Evolutionary conservation across 35 echinoderm and acorn worm genomes (phyloP), one percentile per base, ranked within the genome.

Genomic region (Eucidaris tribuloides): DNA sequence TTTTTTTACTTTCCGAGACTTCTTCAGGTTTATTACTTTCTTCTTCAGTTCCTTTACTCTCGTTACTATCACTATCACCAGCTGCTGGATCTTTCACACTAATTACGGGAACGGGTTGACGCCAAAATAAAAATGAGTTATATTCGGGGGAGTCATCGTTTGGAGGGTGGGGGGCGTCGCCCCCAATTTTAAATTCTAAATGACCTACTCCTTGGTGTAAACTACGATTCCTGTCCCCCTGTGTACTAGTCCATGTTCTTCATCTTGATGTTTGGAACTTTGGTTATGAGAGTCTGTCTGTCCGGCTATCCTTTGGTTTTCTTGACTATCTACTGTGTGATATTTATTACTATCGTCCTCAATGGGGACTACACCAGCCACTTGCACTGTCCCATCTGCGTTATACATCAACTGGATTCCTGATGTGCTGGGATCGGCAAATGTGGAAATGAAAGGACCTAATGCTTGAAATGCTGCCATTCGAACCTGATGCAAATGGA

Each of bases 401-500:
- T 90, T 94, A 78, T 89, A 94, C 5, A 94, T 61, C 5, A 94
- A 79, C 42, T 94, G 92, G 19, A 99, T 80, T n/a, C 96, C 96
- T 49, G 96, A 93, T 42, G 87, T 83, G 33, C 71, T 78, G 29
- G 96, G 96, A 72, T 99, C 96, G 54, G 96, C 96, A 87, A 99
- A 99, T 0, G 96, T 99, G 46, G 96, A 99, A 45, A 99, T 99
- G 65, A 99, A 99, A 60, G 96, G 96, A 76, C 96, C 96, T 74
- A 99, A 81, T 28, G 92, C 85, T 84, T 99, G 90, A 62, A 99
- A 99, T 2, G 96, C 96, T 63, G 96, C 96, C 96, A 99, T 99
- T 78, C 96, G 82, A 20, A 99, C 96, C 96, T 99, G 58, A n/a
- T n/a, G n/a, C 7, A 35, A 82, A 65, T 42, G 56, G 62, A 56